Evolutionary conservation across 2,888 invertebrate species (phyloP).

Genomic region (Oligia latruncula): DNA sequence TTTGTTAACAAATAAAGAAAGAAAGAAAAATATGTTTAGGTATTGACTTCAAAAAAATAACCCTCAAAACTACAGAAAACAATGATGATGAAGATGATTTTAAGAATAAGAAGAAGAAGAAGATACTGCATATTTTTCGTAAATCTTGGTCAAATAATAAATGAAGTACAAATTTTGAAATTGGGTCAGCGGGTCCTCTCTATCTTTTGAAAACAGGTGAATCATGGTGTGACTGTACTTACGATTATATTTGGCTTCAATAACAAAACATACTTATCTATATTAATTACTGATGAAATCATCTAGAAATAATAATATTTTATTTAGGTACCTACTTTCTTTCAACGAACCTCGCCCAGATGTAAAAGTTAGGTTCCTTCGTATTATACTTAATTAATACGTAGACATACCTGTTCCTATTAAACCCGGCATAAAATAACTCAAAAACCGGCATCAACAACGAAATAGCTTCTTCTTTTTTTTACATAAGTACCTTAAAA

Average conservation of each 20-base stretch:
- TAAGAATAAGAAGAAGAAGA: no score
- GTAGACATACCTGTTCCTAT: not conserved
- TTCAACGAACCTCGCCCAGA: not conserved
- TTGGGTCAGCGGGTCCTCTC: not conserved
- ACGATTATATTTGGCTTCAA: not conserved
- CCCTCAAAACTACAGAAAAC: no score
- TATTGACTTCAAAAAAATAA: no score
- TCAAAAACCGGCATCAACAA: slow-evolving; percentile 28
- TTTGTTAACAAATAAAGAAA: not conserved
- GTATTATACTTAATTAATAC: not conserved
- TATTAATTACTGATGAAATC: not conserved
- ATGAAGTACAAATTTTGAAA: not conserved
- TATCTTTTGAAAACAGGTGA: not conserved
- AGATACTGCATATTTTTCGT: no score
- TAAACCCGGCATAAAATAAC: not conserved
- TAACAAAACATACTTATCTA: not conserved
- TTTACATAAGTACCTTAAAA: slow-evolving; percentile 83
- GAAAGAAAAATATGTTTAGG: no score
- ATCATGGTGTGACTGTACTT: not conserved
- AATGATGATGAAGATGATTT: no score
- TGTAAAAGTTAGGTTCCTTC: not conserved
- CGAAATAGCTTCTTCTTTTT: not conserved
- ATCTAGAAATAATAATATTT: slow-evolving; percentile 12
- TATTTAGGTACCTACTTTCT: not conserved
- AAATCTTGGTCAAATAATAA: not conserved